Evolutionary conservation across 1,140 invertebrate genomes (phyloP).

Genomic region (Cheumatopsyche charites): DNA sequence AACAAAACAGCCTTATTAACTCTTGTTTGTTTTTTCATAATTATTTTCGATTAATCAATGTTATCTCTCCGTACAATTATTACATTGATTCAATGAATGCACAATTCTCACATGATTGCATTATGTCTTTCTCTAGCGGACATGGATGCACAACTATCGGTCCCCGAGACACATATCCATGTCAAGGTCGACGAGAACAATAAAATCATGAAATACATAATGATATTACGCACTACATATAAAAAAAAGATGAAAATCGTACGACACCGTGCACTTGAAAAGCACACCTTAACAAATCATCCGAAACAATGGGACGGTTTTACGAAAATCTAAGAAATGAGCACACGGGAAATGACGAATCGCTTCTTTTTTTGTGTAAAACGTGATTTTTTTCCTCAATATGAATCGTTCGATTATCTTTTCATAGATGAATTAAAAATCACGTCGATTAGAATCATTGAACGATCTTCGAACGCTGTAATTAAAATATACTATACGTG

Average conservation of each 20-base stretch:
- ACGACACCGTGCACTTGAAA: constrained; percentile 23
- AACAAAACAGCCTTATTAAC: no score
- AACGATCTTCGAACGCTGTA: no score
- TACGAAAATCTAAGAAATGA: not conserved
- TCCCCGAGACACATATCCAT: not conserved
- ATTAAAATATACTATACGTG: no score
- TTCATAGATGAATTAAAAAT: not conserved
- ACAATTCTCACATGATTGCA: constrained; percentile 7
- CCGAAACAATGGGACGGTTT: constrained; percentile 29
- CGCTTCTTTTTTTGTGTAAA: constrained; percentile 1
- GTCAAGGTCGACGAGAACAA: constrained; percentile 4
- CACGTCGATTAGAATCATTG: no score
- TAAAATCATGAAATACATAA: constrained; percentile 3
- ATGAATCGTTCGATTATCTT: constrained; percentile 10
- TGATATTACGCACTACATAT: no score
- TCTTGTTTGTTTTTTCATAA: no score
- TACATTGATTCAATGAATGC: not conserved
- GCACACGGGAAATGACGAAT: no score
- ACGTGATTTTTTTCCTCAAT: not conserved
- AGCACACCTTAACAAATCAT: constrained; percentile 27
- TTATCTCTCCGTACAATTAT: no score
- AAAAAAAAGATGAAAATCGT: constrained; percentile 10
- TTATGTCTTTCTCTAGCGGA: constrained; percentile 11
- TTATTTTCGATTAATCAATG: no score
- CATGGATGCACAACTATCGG: not conserved